These are phyloP conservation scores for Lanius ludovicianus DNA, from an alignment of 2,113 vertebrate species.

Conservation along the genomic window DNA sequence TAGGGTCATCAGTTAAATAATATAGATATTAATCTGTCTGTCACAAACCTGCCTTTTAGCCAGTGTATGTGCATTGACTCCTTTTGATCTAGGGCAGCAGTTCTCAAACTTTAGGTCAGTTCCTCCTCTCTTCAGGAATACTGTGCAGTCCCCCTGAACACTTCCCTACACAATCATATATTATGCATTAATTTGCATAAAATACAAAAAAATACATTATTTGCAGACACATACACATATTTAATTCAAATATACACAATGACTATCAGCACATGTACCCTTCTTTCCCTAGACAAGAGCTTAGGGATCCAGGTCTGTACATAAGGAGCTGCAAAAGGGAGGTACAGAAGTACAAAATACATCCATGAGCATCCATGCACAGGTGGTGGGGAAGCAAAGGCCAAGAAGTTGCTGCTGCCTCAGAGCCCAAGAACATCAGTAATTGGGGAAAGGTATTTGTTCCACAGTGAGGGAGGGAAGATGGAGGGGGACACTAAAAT, in stretches of 20 bases:
- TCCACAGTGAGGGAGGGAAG: neutral
- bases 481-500: neutral
- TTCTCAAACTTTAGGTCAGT: constrained; percentile 35
- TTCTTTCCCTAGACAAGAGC: neutral
- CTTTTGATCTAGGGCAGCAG: constrained; percentile 50
- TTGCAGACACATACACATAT: constrained; percentile 38
- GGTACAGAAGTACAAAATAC: neutral
- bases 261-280: neutral
- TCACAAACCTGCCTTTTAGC: neutral
- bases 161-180: neutral
- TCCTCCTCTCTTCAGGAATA: constrained; percentile 1
- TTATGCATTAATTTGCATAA: constrained; percentile 51
- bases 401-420: neutral
- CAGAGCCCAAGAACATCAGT: neutral
- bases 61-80: constrained; percentile 24
- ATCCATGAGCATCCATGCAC: neutral
- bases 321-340: neutral
- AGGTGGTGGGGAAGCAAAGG: neutral
- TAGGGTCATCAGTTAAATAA: constrained; percentile 20
- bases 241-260: constrained; percentile 45
- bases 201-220: constrained; percentile 53
- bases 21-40: neutral
- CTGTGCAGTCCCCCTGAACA: neutral
- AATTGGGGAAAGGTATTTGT: neutral
- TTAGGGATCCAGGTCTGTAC: neutral